These are phyloP conservation scores for Ctenodactylus gundi DNA, from an alignment of 2,113 vertebrate genomes.

Conservation along the genomic window DNA sequence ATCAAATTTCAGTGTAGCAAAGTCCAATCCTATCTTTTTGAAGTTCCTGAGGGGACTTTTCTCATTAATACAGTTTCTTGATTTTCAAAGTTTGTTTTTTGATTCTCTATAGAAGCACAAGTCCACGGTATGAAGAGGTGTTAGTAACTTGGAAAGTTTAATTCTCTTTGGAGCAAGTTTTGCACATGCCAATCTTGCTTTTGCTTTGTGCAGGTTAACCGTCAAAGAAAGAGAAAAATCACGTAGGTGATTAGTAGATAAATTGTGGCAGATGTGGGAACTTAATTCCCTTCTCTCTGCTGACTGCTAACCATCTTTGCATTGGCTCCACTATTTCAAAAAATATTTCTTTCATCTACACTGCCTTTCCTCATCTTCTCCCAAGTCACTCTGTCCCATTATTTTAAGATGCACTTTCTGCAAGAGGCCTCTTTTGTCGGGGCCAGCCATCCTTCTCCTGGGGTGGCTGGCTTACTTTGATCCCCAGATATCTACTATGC, in stretches of 20 bases:
- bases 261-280: background rate
- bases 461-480: background rate
- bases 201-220: background rate
- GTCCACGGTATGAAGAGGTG: background rate
- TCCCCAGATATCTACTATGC: background rate
- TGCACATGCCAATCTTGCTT: background rate
- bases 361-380: background rate
- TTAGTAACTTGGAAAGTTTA: background rate
- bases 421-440: background rate
- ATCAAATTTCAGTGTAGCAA: constrained; percentile 31
- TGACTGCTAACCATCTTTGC: constrained; percentile 27
- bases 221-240: background rate
- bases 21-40: background rate
- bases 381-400: background rate
- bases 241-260: background rate
- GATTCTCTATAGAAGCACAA: background rate
- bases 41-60: background rate
- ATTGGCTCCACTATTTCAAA: background rate
- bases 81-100: constrained; percentile 20
- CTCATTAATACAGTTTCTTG: background rate
- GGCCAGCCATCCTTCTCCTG: background rate
- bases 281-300: constrained; percentile 15
- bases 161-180: constrained; percentile 31
- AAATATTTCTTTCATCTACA: background rate
- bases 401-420: background rate